Evolutionary conservation across 2,797 vertebrate genomes (phyloP).

Genomic region (Labroides dimidiatus): DNA sequence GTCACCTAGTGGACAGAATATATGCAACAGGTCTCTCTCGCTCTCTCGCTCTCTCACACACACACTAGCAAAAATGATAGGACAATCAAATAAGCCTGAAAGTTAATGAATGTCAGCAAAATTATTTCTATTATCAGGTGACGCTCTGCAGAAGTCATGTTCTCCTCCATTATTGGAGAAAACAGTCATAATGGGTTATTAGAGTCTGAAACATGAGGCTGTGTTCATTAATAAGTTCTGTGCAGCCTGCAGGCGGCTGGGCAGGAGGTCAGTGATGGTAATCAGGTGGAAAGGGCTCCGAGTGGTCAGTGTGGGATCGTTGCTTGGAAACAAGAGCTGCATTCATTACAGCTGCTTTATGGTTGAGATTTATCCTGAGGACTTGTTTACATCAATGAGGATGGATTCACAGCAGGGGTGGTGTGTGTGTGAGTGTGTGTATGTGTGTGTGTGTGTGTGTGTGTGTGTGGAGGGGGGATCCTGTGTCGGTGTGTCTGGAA

Average conservation of each 20-base stretch:
- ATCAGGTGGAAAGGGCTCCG: slow-evolving; percentile 1
- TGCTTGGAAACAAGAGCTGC: slow-evolving; percentile 13
- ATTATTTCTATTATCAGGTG: slow-evolving; percentile 14
- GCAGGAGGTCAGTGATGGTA: neutral
- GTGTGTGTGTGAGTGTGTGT: too few relatives aligned
- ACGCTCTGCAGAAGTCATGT: neutral
- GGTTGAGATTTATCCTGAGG: too few relatives aligned
- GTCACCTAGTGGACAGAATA: slow-evolving; percentile 60
- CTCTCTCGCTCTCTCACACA: too few relatives aligned
- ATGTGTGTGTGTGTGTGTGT: too few relatives aligned
- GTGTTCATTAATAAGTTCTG: neutral
- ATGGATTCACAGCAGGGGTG: too few relatives aligned
- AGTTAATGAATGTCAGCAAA: slow-evolving; percentile 17
- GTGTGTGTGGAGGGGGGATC: too few relatives aligned
- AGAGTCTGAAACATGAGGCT: neutral
- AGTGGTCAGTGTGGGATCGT: slow-evolving; percentile 10
- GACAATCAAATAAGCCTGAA: slow-evolving; percentile 25
- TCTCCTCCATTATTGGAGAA: neutral
- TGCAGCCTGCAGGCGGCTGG: neutral
- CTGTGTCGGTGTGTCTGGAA: too few relatives aligned
- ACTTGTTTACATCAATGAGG: too few relatives aligned
- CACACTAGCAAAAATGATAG: slow-evolving; percentile 36
- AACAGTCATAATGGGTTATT: neutral
- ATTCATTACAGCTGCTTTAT: slow-evolving; percentile 8
- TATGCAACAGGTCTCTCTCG: neutral